These are phyloP conservation scores for Danaus chrysippus DNA, from an alignment of 2,888 invertebrate genomes.

Conservation along the genomic window DNA sequence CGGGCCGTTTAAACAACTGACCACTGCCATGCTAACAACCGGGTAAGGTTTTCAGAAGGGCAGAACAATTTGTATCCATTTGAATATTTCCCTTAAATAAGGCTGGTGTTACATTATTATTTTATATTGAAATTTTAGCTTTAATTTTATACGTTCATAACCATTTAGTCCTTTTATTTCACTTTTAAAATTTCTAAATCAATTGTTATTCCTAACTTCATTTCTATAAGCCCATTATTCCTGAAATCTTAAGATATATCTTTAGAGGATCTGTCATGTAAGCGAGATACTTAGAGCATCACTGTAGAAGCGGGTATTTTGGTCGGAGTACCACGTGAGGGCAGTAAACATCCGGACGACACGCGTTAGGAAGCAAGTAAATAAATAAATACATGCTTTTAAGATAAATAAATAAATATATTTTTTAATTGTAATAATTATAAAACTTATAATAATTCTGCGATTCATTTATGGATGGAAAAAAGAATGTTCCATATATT, in stretches of 20 bases:
- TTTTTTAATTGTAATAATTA: not conserved
- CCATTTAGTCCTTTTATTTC: too few species aligned
- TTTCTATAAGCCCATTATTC: too few species aligned
- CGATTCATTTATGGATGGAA: too few species aligned
- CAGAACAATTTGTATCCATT: constrained; percentile 10
- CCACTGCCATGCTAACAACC: constrained; percentile 21
- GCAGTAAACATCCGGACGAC: constrained; percentile 65
- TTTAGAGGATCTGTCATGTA: constrained; percentile 23
- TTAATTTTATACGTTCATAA: too few species aligned
- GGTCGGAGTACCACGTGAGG: constrained; percentile 48
- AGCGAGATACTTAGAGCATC: constrained; percentile 24
- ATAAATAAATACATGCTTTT: constrained; percentile 19
- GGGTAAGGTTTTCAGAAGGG: not conserved
- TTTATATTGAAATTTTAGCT: too few species aligned
- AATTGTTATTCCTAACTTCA: too few species aligned
- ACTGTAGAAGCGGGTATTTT: constrained; percentile 46
- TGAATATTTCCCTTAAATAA: constrained; percentile 5
- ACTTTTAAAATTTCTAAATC: too few species aligned
- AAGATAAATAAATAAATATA: not conserved
- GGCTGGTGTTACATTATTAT: constrained; percentile 15
- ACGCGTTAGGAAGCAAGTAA: constrained; percentile 46
- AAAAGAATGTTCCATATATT: too few species aligned
- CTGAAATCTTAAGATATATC: constrained; percentile 32
- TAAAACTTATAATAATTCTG: too few species aligned
- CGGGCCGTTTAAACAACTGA: constrained; percentile 20